Evolutionary conservation across 1,140 invertebrate species (phyloP), one percentile per base, ranked within the genome.

Genomic region (Drosophila persimilis): DNA sequence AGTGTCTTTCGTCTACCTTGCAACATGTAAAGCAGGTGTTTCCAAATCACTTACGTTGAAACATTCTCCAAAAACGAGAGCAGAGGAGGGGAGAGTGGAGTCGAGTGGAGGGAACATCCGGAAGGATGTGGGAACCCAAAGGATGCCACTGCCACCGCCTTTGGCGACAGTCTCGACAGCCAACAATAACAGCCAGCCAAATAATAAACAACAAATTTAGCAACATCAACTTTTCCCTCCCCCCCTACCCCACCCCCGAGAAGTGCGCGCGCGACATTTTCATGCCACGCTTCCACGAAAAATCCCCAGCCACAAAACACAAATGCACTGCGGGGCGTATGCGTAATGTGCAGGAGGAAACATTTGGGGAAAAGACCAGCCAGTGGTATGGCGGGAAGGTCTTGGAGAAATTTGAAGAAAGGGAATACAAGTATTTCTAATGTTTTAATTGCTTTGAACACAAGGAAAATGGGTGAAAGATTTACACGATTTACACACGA

Each of bases 11-110:
- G 66, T 60, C 67, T 77, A 70, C 67, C 77, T 73, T 75, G 80
- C 77, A 84, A 72, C 83, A 88, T 88, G 83, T 78, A 81, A 81
- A 86, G 81, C 81, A 86, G 81, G 81, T 86, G 81, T 86, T 78
- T 81, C 81, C 66, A 86, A 86, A 86, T 86, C 81, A 86, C 81
- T 86, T 86, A 86, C 79, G 81, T 54, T 66, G 71, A 71, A 77
- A 86, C 61, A 80, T 80, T 54, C 66, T 61, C 75, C 52, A 67
- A 80, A 77, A 73, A 73, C 59, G 29, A 48, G 29, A 8, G 29
- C 15, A 15, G 43, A 26, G 44, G 22, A 31, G 55, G 31, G 39
- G 55, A n/a, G 46, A 15, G 24, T 46, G 45, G 20, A 15, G 15
- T 15, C 0, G n/a, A n/a, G n/a, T n/a, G 9, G 26, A 9, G 44